Evolutionary conservation across 2,888 invertebrate genomes (phyloP), one percentile per base, ranked within the genome.

Genomic region (Shargacucullia verbasci): DNA sequence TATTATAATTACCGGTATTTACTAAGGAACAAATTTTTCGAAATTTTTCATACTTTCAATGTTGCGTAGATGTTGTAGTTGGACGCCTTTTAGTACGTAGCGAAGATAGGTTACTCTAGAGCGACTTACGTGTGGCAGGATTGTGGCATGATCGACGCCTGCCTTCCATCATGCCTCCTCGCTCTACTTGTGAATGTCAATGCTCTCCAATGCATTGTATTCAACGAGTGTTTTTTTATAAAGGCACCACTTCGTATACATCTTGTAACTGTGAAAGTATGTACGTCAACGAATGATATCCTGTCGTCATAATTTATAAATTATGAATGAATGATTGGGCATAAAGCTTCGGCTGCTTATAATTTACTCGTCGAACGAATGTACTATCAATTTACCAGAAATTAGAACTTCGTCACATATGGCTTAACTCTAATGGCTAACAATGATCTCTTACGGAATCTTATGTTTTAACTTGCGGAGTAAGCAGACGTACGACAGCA

Each of bases 11-110:
- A 72, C 34, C 41, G 44, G 57, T 76, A 73, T 76, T 73, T 73
- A 76, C 74, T 73, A 73, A 45, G 74, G 77, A 61, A 64, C 73
- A 76, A 76, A 73, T 73, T 49, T 76, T 72, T 53, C 48, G 43
- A n/a, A 45, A 38, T 37, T 45, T 14, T 25, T 33, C 41, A 40
- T 67, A 38, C 38, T 75, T 71, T 71, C 48, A 46, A n/a, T 54
- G 43, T 57, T 71, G 52, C 45, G 45, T 27, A 37, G 34, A 43
- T 54, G 27, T 41, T 35, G 33, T 20, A 4, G 20, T 35, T 34
- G 10, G 2, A 15, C 2, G 12, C 15, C 12, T 39, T 43, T 37
- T 48, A 38, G 38, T n/a, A 7, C 29, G 31, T 34, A 8, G 9
- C n/a, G 8, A 46, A 43, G 8, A 25, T 3, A 31, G 7, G 5